Evolutionary conservation across 1,140 invertebrate species (phyloP), one percentile per base, ranked within the genome.

Genomic region (Cydia splendana): DNA sequence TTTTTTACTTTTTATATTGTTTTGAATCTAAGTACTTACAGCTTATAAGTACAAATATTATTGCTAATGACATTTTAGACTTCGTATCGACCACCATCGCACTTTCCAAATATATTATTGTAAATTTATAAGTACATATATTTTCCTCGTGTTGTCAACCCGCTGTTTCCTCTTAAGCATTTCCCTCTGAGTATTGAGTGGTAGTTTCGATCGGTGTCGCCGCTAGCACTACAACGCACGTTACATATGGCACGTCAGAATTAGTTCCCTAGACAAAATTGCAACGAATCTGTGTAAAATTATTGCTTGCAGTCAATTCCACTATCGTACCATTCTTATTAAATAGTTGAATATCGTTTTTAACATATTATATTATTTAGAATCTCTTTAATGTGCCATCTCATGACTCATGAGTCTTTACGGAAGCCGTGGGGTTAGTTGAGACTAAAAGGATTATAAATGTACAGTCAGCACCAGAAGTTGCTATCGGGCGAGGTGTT

Each of bases 171-270:
- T 62, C 20, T 62, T 62, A 62, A 24, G n/a, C 53, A 48, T 38
- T n/a, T 65, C 51, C 12, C 1, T 30, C 77, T 83, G 81, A 83
- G 81, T 83, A 83, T 81, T 80, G 74, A 76, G 71, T 57, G 74
- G 73, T 76, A 76, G 75, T 48, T 75, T 30, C 71, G 24, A 75
- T 75, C 74, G 71, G 53, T 76, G 45, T 57, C 69, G 48, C 24
- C 78, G 34, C 73, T 82, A 86, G 81, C 82, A 86, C 85, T 83
- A 77, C 79, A 75, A 81, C 75, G 67, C 77, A 51, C n/a, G 15
- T 57, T 24, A 75, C 75, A 78, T 86, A 86, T 86, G 85, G 85
- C 85, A 86, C 85, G 76, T 84, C 82, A 77, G 80, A 85, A 85
- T 80, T 81, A 78, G 77, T 77, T 24, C 13, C 69, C 48, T 77